phyloP scores from a whole-genome alignment of 2,797 vertebrate genomes.

The Linurgus olivaceus region DNA sequence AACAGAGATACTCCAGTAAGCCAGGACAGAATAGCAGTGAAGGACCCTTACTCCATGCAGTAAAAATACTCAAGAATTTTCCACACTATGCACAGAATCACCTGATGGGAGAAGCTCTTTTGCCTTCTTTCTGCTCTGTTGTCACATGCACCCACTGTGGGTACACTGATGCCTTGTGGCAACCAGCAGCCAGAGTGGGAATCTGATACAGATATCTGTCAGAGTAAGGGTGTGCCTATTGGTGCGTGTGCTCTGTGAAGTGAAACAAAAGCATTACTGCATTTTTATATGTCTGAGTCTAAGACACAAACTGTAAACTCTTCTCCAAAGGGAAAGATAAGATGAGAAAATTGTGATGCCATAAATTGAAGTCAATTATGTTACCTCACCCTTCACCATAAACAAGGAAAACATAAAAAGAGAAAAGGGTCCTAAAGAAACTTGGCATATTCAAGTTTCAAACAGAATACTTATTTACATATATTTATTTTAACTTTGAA shows the following conservation, averaged over 20 bases:
- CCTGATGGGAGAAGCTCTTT: neutral
- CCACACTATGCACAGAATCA: neutral
- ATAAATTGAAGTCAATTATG: neutral
- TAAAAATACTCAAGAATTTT: neutral
- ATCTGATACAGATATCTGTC: neutral
- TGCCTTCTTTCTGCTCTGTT: neutral
- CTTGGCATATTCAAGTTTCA: neutral
- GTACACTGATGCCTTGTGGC: neutral
- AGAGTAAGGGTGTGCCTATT: neutral
- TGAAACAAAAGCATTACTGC: neutral
- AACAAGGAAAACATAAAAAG: neutral
- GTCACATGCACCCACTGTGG: fast-evolving
- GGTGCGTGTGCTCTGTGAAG: neutral
- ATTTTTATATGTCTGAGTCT: neutral
- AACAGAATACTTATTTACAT: neutral
- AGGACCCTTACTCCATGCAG: neutral
- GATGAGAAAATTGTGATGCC: neutral
- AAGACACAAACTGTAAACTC: slow-evolving; percentile 1
- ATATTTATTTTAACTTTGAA: neutral
- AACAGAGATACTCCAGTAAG: neutral
- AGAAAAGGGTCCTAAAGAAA: neutral
- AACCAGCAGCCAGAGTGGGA: neutral
- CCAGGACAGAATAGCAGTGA: neutral
- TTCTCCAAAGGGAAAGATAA: slow-evolving; percentile 36
- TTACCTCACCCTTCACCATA: neutral